A percentile compares a stretch with the other conserved stretches of the same genome.
phyloP scores from a whole-genome alignment of 2,888 invertebrate genomes.

The Baccha elongata region DNA sequence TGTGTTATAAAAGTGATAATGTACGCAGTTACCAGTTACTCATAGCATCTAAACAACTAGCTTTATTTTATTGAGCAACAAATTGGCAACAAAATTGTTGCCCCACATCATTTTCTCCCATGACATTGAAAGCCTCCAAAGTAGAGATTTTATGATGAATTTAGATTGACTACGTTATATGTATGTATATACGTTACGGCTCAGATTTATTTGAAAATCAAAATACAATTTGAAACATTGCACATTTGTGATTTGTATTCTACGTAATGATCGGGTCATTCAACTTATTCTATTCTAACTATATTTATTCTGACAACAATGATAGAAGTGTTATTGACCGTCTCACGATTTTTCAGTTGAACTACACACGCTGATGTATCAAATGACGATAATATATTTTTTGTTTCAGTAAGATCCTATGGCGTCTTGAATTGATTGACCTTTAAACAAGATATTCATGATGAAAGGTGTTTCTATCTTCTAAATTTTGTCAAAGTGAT shows the following conservation, averaged over 20 bases:
- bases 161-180: conserved; percentile 10
- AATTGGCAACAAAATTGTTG: conserved; percentile 67
- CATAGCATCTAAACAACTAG: conserved; percentile 63
- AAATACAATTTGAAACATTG: conserved; percentile 10
- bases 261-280: conserved; percentile 2
- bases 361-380: conserved; percentile 11
- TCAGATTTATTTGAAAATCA: conserved; percentile 35
- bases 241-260: neutral
- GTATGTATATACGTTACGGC: neutral
- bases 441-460: conserved; percentile 9
- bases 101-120: conserved; percentile 64
- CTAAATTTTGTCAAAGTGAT: conserved; percentile 8
- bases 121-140: conserved; percentile 44
- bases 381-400: neutral
- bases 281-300: conserved; percentile 18
- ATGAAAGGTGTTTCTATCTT: neutral
- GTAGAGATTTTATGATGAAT: conserved; percentile 27
- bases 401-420: neutral
- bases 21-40: conserved; percentile 48
- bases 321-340: conserved; percentile 36
- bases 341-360: conserved; percentile 20
- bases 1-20: too few species aligned
- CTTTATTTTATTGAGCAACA: conserved; percentile 45
- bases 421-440: conserved; percentile 17
- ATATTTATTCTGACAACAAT: neutral